These are phyloP conservation scores for Agraylea sexmaculata DNA, from an alignment of 1,140 invertebrate genomes.

Conservation along the genomic window DNA sequence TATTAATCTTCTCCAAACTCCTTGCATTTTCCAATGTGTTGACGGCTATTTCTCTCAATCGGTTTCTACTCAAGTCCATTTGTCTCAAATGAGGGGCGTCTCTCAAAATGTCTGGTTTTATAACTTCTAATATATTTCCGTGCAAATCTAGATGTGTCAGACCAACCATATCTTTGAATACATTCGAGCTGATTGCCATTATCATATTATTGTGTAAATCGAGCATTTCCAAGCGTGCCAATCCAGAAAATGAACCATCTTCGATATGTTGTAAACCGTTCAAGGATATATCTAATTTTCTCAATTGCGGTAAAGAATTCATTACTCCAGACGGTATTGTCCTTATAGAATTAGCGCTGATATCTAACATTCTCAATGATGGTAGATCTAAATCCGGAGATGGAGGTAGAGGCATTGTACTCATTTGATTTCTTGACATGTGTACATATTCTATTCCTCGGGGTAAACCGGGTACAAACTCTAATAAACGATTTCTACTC, in stretches of 20 bases:
- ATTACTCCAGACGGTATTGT: constrained; percentile 53
- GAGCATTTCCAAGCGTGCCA: constrained; percentile 60
- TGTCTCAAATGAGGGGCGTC: constrained; percentile 50
- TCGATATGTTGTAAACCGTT: constrained; percentile 64
- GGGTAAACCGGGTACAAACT: constrained; percentile 60
- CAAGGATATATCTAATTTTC: constrained; percentile 60
- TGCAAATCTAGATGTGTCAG: constrained; percentile 59
- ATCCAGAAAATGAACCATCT: constrained; percentile 53
- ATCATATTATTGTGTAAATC: constrained; percentile 68
- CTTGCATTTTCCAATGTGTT: constrained; percentile 52
- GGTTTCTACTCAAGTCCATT: constrained; percentile 68
- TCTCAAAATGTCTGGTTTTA: constrained; percentile 54
- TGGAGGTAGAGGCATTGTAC: constrained; percentile 45
- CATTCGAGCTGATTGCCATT: constrained; percentile 49
- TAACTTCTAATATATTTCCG: constrained; percentile 61
- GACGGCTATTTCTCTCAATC: constrained; percentile 53
- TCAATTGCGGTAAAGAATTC: constrained; percentile 54
- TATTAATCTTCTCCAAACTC: constrained; percentile 58
- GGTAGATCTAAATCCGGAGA: constrained; percentile 58
- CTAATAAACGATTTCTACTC: constrained; percentile 58
- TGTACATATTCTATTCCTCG: constrained; percentile 66
- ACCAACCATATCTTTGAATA: constrained; percentile 49
- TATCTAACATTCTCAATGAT: constrained; percentile 56
- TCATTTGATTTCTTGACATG: constrained; percentile 61
- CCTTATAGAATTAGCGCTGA: constrained; percentile 66